A percentile compares a stretch with the other conserved stretches of the same genome.
Evolutionary conservation across 37 sponge, comb jelly and placozoan species (phyloP).

Genomic region (Aphrocallistes beatrix): DNA sequence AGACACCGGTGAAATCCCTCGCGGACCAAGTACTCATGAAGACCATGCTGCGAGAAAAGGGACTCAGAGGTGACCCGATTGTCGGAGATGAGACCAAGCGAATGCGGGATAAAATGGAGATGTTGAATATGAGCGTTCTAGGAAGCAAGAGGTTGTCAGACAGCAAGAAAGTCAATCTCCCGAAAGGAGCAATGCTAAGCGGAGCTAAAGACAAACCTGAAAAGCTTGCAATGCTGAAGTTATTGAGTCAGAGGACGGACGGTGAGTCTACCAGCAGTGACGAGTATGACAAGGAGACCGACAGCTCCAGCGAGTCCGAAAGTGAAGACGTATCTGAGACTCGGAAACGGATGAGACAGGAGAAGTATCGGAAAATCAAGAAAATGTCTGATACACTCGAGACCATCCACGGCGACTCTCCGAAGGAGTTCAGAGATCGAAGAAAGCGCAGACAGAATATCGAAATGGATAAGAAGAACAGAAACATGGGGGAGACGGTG

Average conservation of each 20-base stretch:
- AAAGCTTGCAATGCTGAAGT: neutral
- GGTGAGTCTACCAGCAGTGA: neutral
- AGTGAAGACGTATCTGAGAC: neutral
- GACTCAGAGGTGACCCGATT: neutral
- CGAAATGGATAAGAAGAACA: neutral
- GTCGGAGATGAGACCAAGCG: neutral
- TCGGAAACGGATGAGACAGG: neutral
- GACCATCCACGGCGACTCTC: neutral
- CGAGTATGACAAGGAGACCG: neutral
- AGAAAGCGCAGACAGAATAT: neutral
- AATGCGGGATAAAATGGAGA: neutral
- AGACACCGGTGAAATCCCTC: neutral
- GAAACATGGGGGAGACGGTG: neutral
- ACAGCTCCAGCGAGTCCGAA: neutral
- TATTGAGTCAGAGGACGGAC: neutral
- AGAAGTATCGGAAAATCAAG: neutral
- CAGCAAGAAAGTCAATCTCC: neutral
- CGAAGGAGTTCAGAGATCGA: neutral
- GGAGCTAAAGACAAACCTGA: neutral
- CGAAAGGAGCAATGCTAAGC: neutral
- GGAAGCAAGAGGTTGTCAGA: neutral
- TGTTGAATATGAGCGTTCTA: neutral
- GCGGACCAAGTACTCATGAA: neutral
- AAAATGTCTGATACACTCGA: constrained; percentile 4
- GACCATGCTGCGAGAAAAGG: neutral